Evolutionary conservation across 1,140 invertebrate genomes (phyloP).

Genomic region (Drosophila santomea): DNA sequence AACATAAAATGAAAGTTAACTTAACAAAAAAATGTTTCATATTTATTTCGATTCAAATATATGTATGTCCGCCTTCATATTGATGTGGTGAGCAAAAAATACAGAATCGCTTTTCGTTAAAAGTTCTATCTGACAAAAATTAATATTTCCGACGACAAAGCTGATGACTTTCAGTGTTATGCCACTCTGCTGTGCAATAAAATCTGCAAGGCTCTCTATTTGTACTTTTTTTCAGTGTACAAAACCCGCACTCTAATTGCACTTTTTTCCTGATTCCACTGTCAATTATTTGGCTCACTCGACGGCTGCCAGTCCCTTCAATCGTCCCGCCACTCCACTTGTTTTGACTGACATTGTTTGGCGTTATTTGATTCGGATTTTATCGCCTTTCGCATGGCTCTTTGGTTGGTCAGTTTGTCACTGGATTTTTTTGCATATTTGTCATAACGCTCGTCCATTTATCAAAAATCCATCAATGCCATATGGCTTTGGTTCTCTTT

Average conservation of each 20-base stretch:
- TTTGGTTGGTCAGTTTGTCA: constrained; percentile 53
- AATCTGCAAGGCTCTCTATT: not conserved
- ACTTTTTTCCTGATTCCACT: constrained; percentile 51
- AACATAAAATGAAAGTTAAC: not conserved
- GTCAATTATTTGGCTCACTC: constrained; percentile 55
- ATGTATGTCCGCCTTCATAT: too few species aligned
- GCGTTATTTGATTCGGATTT: constrained; percentile 71
- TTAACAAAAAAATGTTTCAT: not conserved
- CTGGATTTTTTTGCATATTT: constrained; percentile 58
- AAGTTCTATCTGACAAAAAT: not conserved
- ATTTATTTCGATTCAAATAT: not conserved
- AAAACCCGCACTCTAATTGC: constrained; percentile 58
- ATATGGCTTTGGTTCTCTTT: constrained; percentile 25
- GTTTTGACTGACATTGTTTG: constrained; percentile 66
- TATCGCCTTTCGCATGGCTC: constrained; percentile 38
- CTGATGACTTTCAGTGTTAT: not conserved
- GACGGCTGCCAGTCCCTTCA: not conserved
- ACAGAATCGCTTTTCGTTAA: not conserved
- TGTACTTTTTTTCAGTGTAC: constrained; percentile 4
- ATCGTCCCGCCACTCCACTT: constrained; percentile 20
- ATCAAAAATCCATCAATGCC: constrained; percentile 72
- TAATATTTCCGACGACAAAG: not conserved
- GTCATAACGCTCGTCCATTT: constrained; percentile 62
- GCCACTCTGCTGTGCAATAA: not conserved
- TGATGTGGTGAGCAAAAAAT: too few species aligned